Percentiles rank a stretch among this genome's conserved stretches.
These are phyloP conservation scores for Cyanoderma ruficeps DNA, from an alignment of 2,113 vertebrate genomes.

Conservation along the genomic window DNA sequence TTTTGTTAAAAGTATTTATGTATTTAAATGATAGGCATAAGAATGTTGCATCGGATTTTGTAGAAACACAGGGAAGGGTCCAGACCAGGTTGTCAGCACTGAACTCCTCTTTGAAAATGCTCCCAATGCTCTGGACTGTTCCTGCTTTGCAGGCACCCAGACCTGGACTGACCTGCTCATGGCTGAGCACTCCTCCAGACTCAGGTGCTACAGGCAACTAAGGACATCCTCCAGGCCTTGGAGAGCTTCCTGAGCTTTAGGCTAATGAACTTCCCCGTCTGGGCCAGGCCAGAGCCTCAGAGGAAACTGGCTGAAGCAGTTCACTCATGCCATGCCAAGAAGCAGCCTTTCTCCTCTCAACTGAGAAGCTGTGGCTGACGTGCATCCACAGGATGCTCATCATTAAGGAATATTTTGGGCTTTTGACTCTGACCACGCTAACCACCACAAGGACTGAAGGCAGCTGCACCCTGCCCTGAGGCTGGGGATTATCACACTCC, in stretches of 20 bases:
- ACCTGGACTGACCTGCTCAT: fast-evolving
- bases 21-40: conserved; percentile 16
- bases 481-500: neutral
- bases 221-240: neutral
- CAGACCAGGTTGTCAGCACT: neutral
- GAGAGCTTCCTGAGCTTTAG: neutral
- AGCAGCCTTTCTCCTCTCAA: neutral
- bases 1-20: conserved; percentile 26
- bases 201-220: neutral
- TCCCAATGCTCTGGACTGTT: neutral
- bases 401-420: neutral
- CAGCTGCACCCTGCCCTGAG: neutral
- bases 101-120: neutral
- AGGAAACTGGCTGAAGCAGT: neutral
- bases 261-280: neutral
- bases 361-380: neutral
- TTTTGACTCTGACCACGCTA: neutral
- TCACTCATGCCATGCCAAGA: neutral
- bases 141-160: neutral
- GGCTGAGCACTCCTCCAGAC: neutral
- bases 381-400: neutral
- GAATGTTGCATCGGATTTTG: neutral
- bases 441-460: neutral
- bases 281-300: neutral
- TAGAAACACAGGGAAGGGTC: neutral